Conservation (phyloP, 2,113 vertebrate genomes). For the Lamprologus speciosus region DNA sequence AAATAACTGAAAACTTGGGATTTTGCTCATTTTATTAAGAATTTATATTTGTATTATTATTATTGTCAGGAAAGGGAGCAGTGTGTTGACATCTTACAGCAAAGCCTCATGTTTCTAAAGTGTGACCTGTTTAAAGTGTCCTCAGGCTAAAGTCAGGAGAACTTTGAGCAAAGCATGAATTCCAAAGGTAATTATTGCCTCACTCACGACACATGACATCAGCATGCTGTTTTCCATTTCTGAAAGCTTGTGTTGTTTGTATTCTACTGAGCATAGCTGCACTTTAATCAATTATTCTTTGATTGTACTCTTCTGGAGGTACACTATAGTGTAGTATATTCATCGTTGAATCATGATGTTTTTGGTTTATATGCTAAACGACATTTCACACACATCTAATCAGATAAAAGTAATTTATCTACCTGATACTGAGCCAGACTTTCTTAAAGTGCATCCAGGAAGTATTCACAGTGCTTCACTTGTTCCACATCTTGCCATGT, state of each 20-base stretch:
- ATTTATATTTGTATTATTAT: not conserved
- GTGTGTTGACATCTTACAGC: not conserved
- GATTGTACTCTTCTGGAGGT: not conserved
- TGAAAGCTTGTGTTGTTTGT: not conserved
- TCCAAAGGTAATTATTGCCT: not conserved
- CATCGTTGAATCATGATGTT: accelerated
- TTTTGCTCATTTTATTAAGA: not conserved
- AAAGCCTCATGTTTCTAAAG: not conserved
- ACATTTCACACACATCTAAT: not conserved
- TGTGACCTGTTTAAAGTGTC: not conserved
- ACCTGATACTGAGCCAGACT: not conserved
- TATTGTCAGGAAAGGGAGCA: not conserved
- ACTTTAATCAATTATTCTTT: not conserved
- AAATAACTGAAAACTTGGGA: accelerated
- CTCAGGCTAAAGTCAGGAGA: not conserved
- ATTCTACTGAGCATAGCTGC: not conserved
- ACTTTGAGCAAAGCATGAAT: accelerated
- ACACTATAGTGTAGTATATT: not conserved
- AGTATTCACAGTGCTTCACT: not conserved
- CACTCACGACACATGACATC: not conserved
- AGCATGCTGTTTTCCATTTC: not conserved
- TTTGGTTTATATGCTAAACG: not conserved
- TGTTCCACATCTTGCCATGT: not conserved
- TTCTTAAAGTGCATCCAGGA: not conserved
- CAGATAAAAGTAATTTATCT: not conserved